phyloP scores from a whole-genome alignment of 2,888 invertebrate species.

The Paralinhomoeus sp. region DNA sequence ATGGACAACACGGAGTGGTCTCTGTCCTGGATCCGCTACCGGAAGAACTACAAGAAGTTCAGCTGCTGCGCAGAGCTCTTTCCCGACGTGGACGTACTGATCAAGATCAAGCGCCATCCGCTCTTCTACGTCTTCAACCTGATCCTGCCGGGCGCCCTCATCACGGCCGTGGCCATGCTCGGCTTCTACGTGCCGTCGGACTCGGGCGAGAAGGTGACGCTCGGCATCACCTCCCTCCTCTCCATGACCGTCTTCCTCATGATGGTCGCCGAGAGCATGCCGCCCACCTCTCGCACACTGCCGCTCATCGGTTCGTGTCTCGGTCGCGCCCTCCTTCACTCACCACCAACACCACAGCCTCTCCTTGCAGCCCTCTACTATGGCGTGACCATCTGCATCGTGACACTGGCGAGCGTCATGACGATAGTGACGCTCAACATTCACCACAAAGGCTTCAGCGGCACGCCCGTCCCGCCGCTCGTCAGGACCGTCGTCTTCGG shows the following conservation, averaged over 20 bases:
- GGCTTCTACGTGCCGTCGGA: slow-evolving; percentile 70
- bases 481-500: slow-evolving; percentile 19
- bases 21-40: slow-evolving; percentile 12
- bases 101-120: slow-evolving; percentile 44
- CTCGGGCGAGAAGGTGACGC: slow-evolving; percentile 46
- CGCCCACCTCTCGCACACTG: slow-evolving; percentile 56
- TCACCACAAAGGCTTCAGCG: slow-evolving; percentile 32
- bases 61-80: slow-evolving; percentile 54
- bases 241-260: slow-evolving; percentile 69
- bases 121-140: slow-evolving; percentile 52
- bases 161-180: slow-evolving; percentile 59
- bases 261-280: slow-evolving; percentile 60
- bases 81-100: slow-evolving; percentile 45
- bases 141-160: slow-evolving; percentile 57
- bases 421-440: slow-evolving; percentile 62
- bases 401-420: slow-evolving; percentile 32
- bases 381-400: slow-evolving; percentile 36
- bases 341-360: too few relatives aligned
- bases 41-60: slow-evolving; percentile 46
- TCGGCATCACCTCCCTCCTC: slow-evolving; percentile 56
- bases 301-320: slow-evolving; percentile 52
- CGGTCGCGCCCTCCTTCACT: background rate
- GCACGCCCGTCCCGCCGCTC: slow-evolving; percentile 16
- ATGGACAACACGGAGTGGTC: slow-evolving; percentile 24
- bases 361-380: slow-evolving; percentile 34